Base-by-base conservation (phyloP, 2,113 vertebrate genomes). In the Rhinichthys klamathensis region DNA sequence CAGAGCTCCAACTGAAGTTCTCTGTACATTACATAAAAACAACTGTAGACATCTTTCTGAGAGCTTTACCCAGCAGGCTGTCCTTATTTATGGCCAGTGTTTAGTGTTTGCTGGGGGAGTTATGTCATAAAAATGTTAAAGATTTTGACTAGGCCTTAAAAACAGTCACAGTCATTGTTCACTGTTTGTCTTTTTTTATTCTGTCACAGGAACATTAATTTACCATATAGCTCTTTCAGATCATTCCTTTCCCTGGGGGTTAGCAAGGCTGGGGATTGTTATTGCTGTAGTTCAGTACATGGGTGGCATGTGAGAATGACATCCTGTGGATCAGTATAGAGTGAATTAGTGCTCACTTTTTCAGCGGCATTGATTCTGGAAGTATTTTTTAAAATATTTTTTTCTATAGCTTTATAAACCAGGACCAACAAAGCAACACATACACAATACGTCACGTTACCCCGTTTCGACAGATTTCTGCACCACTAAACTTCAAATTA, bases 1-100 rank as follows among this genome's bases (percentile, higher is more conserved):
- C 84, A 63, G 87, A 88, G 83, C 30, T 85, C 80, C 44, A 70
- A 69, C 18, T 21, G 41, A n/a, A 56, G 44, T 27, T 80, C 23
- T 80, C 13, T 60, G 23, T 46, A 12, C 70, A 25, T 21, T 44
- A 11, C 23, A 44, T 79, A 6, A 61, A 60, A 15, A n/a, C 12
- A 23, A 78, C 11, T 38, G 32, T n/a, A 60, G 23, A 78, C 54
- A 58, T 44, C 35, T 41, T 41, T 27, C 70, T 65, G 25, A 21
- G 6, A 12, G 16, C 46, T 76, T 76, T 76, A 74, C 63, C 11
- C n/a, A 46, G 11, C 41, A 74, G 5, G 72, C 38, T 76, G 16
- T 58, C 49, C 16, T 78, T 78, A 61, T 79, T 79, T 79, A 79
- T 79, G 54, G 32, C 76, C 56, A 60, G 32, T 60, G 56, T 79